Conservation (phyloP, 2,888 invertebrate species). For the Drosophila flavopinicola region DNA sequence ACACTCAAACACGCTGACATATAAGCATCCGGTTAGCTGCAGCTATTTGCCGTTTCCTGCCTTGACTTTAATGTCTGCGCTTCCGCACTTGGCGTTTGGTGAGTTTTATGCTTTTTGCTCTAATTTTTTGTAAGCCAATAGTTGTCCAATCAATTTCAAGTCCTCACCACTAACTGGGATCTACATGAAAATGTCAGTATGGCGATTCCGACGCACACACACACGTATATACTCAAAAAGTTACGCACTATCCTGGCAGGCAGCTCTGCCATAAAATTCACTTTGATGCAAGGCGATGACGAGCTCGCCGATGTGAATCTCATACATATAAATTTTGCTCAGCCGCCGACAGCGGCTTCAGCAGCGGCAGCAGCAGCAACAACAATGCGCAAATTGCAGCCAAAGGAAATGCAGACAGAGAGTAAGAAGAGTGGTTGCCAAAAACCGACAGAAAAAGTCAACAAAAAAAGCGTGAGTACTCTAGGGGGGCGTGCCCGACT, state of each 20-base stretch:
- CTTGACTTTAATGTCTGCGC: constrained; percentile 65
- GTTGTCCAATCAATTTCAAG: constrained; percentile 77
- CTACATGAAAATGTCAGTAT: constrained; percentile 62
- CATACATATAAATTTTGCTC: constrained; percentile 59
- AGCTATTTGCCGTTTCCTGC: constrained; percentile 46
- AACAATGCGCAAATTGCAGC: constrained; percentile 39
- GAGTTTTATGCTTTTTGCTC: constrained; percentile 68
- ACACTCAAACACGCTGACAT: constrained; percentile 7
- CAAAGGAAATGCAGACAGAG: constrained; percentile 59
- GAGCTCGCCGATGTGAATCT: constrained; percentile 29
- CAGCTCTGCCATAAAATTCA: constrained; percentile 61
- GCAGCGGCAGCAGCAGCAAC: constrained; percentile 18
- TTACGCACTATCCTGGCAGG: constrained; percentile 17
- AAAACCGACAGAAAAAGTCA: constrained; percentile 25
- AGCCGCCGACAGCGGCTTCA: constrained; percentile 20
- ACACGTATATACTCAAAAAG: constrained; percentile 8
- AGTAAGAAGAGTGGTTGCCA: constrained; percentile 47
- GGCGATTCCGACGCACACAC: constrained; percentile 7
- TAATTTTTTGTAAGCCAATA: constrained; percentile 75
- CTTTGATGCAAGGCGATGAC: constrained; percentile 59
- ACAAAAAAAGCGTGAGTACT: too few species aligned
- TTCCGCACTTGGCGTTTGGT: constrained; percentile 37
- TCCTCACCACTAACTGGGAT: constrained; percentile 64
- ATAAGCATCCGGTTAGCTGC: constrained; percentile 34
- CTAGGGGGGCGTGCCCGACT: too few species aligned